phyloP scores from a whole-genome alignment of 2,113 vertebrate genomes.

The Rhea pennata region DNA sequence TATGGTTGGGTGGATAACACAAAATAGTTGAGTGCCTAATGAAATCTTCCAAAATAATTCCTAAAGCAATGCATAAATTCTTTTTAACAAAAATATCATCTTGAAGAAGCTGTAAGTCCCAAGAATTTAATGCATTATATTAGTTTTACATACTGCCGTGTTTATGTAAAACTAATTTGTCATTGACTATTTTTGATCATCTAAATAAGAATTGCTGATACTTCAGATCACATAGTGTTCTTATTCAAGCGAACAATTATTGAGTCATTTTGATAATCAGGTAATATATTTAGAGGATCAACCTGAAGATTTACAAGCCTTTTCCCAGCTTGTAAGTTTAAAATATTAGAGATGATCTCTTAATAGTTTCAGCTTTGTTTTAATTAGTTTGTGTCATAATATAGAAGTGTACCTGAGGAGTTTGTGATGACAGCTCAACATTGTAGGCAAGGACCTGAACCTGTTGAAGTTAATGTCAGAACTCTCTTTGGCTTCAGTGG shows the following conservation, averaged over 20 bases:
- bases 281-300: neutral
- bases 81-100: neutral
- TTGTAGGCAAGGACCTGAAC: neutral
- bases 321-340: neutral
- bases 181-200: neutral
- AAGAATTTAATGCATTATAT: neutral
- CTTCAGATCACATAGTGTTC: neutral
- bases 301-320: neutral
- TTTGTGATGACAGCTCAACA: neutral
- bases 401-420: neutral
- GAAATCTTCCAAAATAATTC: neutral
- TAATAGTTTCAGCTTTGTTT: neutral
- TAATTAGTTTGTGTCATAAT: neutral
- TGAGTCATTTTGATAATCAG: neutral
- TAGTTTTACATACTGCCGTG: neutral
- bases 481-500: slow-evolving; percentile 5
- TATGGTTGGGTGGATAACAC: neutral
- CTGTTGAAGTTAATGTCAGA: slow-evolving; percentile 28
- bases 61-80: neutral
- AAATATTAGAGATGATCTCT: neutral
- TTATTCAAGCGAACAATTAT: neutral
- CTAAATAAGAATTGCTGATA: neutral
- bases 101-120: neutral
- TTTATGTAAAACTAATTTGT: neutral
- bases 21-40: neutral